Evolutionary conservation across 2,888 invertebrate genomes (phyloP).

Genomic region (Eupithecia insigniata): DNA sequence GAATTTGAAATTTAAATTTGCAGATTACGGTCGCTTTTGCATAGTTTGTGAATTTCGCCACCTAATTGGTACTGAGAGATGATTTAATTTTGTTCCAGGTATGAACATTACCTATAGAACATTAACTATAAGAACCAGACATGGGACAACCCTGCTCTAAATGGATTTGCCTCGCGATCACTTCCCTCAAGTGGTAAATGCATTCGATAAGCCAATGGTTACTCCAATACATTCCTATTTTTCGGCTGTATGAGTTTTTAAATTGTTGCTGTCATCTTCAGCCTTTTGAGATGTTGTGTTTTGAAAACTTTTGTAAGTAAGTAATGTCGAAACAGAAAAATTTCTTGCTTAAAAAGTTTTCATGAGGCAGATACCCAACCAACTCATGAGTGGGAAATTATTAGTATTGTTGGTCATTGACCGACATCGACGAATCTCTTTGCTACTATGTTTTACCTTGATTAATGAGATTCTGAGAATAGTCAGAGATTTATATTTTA

Average conservation of each 20-base stretch:
- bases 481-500: neutral
- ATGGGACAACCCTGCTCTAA: constrained; percentile 39
- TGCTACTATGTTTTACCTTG: too few species aligned
- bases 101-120: constrained; percentile 20
- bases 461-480: too few species aligned
- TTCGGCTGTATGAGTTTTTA: constrained; percentile 35
- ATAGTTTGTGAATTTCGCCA: constrained; percentile 3
- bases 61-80: constrained; percentile 13
- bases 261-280: constrained; percentile 33
- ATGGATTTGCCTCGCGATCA: constrained; percentile 41
- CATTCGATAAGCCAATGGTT: constrained; percentile 42
- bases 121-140: neutral
- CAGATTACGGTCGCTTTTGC: constrained; percentile 14
- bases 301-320: neutral
- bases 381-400: neutral
- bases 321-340: neutral
- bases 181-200: constrained; percentile 43
- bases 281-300: constrained; percentile 9
- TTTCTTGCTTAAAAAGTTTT: neutral
- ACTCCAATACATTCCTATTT: constrained; percentile 42
- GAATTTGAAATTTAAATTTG: constrained; percentile 24
- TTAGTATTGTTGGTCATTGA: neutral
- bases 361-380: neutral
- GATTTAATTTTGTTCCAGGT: constrained; percentile 33
- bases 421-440: too few species aligned